A percentile compares a stretch with the other conserved stretches of the same genome.
Evolutionary conservation across 2,797 vertebrate species (phyloP).

Genomic region (Squalus acanthias): DNA sequence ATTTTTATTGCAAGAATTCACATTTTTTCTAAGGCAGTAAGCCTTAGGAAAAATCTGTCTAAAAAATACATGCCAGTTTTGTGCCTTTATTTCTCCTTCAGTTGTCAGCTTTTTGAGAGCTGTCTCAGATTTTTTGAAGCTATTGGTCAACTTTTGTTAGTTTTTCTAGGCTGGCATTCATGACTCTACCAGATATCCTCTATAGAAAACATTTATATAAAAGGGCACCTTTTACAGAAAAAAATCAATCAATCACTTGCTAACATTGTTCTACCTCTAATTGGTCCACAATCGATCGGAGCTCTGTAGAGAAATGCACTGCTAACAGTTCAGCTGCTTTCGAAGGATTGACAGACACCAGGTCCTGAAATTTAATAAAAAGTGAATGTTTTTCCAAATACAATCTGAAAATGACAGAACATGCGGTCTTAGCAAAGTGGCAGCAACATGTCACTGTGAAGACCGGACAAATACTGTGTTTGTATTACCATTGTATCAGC

Average conservation of each 20-base stretch:
- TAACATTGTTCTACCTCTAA: slow-evolving; percentile 64
- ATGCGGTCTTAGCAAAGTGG: background rate
- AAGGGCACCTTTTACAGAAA: background rate
- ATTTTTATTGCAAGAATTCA: background rate
- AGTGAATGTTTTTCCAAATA: background rate
- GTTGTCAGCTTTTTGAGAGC: background rate
- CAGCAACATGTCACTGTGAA: background rate
- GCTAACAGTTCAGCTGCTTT: slow-evolving; percentile 81
- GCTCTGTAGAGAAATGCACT: slow-evolving; percentile 72
- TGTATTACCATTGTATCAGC: background rate
- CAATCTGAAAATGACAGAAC: background rate
- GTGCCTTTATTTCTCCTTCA: background rate
- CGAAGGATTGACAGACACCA: slow-evolving; percentile 71
- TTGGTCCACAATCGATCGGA: slow-evolving; percentile 68
- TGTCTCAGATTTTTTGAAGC: background rate
- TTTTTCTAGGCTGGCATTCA: background rate
- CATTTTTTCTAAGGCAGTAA: background rate
- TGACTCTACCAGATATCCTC: background rate
- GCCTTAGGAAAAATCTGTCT: background rate
- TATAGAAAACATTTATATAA: background rate
- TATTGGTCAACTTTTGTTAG: background rate
- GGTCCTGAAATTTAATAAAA: slow-evolving; percentile 60
- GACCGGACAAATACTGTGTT: background rate
- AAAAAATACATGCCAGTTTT: background rate
- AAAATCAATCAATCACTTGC: background rate